These are phyloP conservation scores for Leptinotarsa lineolata DNA, from an alignment of 1,140 invertebrate species.

Conservation along the genomic window DNA sequence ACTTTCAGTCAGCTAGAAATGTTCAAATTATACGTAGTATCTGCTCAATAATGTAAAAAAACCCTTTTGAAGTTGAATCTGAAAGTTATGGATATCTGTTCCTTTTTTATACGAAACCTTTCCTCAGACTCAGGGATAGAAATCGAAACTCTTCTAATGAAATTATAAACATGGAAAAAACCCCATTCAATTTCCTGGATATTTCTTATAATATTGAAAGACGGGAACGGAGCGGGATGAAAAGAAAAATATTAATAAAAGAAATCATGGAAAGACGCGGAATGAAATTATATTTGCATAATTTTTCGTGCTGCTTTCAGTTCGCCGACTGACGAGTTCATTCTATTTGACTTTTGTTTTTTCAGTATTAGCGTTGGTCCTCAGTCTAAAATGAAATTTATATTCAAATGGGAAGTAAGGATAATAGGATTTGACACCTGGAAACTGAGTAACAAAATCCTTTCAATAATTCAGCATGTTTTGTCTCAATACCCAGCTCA, in stretches of 20 bases:
- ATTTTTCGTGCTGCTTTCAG: neutral
- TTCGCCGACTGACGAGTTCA: neutral
- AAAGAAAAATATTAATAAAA: slow-evolving; percentile 14
- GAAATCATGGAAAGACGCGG: neutral
- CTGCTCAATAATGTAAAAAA: too few species aligned
- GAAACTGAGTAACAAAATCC: too few species aligned
- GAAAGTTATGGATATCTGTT: neutral
- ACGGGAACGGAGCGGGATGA: neutral
- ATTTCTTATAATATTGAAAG: slow-evolving; percentile 15
- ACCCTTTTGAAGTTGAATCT: too few species aligned
- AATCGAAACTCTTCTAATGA: slow-evolving; percentile 18
- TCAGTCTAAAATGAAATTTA: neutral
- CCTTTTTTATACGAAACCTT: neutral
- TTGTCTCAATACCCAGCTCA: too few species aligned
- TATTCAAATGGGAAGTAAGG: neutral
- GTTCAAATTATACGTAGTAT: too few species aligned
- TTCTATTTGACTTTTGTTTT: slow-evolving; percentile 6
- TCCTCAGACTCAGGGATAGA: neutral
- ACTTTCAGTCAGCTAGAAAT: too few species aligned
- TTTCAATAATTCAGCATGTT: too few species aligned
- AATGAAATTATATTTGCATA: slow-evolving; percentile 7
- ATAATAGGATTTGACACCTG: neutral
- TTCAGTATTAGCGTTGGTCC: neutral
- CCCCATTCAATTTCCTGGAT: slow-evolving; percentile 18
- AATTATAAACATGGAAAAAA: slow-evolving; percentile 19